Conservation (phyloP, 2,888 invertebrate genomes). For the Hemaris fuciformis region DNA sequence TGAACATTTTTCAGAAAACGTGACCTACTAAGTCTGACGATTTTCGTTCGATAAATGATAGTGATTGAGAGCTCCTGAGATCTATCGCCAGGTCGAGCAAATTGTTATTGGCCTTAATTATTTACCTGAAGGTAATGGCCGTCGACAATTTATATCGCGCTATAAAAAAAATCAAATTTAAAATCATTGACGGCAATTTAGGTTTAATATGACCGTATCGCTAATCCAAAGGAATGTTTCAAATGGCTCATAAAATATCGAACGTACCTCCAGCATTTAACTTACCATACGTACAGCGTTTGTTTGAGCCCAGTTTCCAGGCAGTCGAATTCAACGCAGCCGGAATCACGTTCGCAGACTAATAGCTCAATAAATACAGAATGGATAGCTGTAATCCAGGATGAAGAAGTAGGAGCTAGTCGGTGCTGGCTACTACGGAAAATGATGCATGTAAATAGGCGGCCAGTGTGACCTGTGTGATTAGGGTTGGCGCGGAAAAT, state of each 20-base stretch:
- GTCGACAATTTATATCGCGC: too few species aligned
- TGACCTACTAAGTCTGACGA: too few species aligned
- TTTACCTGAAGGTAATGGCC: too few species aligned
- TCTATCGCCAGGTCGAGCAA: too few species aligned
- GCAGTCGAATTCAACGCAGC: neutral
- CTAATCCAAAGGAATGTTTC: too few species aligned
- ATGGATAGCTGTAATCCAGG: conserved; percentile 8
- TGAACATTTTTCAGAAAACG: too few species aligned
- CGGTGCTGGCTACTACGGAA: conserved; percentile 52
- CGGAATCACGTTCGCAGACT: conserved; percentile 4
- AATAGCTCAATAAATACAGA: conserved; percentile 17
- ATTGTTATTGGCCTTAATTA: too few species aligned
- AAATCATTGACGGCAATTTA: too few species aligned
- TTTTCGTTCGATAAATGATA: too few species aligned
- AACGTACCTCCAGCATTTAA: neutral
- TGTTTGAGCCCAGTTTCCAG: neutral
- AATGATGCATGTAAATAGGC: conserved; percentile 63
- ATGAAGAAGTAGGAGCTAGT: conserved; percentile 18
- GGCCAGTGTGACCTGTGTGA: conserved; percentile 24
- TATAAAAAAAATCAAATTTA: too few species aligned
- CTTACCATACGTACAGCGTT: neutral
- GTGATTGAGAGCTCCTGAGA: too few species aligned
- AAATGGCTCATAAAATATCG: neutral
- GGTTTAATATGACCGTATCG: too few species aligned
- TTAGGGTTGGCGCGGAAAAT: neutral